Base-by-base conservation (phyloP, 2,888 invertebrate species). In the Aphrophora alni region DNA sequence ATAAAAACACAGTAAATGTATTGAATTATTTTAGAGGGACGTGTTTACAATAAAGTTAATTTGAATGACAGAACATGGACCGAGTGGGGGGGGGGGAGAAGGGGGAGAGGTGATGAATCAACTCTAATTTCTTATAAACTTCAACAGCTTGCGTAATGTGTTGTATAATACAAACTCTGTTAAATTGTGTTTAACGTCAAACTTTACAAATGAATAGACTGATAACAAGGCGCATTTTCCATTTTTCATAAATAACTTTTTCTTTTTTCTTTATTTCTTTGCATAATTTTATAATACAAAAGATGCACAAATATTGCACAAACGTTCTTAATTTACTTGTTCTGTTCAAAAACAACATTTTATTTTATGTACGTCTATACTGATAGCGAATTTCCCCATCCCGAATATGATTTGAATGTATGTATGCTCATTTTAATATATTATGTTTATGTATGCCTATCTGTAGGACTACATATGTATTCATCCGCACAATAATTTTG, bases 91-190 rank as follows among this genome's bases (percentile, higher is more conserved):
- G n/a, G n/a, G n/a, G n/a, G n/a, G n/a, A n/a, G n/a, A n/a, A n/a
- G 44, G 2, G 33, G 33, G 59, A 75, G 68, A 76, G 76, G 76
- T 76, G 27, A 59, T 76, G 76, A 76, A 76, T 76, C 68, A 38
- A 27, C 68, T 59, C 76, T 76, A 76, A 76, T 76, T 76, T 76
- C 76, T 76, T 68, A 76, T 69, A 76, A 76, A 76, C 76, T 76
- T 69, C 28, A 25, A 76, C 27, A 27, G 76, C 59, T n/a, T 76
- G 44, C 44, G 2, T 44, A 44, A 44, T 44, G 44, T 14, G 17
- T 44, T 14, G 44, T 44, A 44, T 44, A 44, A 44, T 44, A 14
- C 44, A 14, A 33, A 33, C 33, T 33, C 33, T n/a, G n/a, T 33
- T 33, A 33, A 14, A 44, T 44, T 14, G 44, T 44, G 17, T 44